A percentile compares a stretch with the other conserved stretches of the same genome.
phyloP scores from a whole-genome alignment of 2,888 invertebrate genomes.

The Quadroppia sp. region DNA sequence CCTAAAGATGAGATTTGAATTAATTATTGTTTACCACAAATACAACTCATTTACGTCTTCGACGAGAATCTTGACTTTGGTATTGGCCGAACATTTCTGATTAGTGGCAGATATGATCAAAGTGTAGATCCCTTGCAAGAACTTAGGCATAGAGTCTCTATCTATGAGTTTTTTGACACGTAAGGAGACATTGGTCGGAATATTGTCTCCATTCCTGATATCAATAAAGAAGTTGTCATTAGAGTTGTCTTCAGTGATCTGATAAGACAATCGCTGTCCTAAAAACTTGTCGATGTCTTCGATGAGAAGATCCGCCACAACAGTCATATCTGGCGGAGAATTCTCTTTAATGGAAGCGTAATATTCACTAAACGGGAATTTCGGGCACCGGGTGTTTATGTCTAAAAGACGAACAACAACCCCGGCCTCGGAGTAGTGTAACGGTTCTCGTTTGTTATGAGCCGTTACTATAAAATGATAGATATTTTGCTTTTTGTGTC shows the following conservation, averaged over 20 bases:
- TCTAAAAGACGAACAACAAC: slow-evolving; percentile 48
- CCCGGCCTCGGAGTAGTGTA: slow-evolving; percentile 46
- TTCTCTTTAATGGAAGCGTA: slow-evolving; percentile 49
- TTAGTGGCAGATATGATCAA: slow-evolving; percentile 48
- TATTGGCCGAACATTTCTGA: slow-evolving; percentile 48
- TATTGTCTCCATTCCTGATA: slow-evolving; percentile 38
- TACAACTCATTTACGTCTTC: slow-evolving; percentile 47
- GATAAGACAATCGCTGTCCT: slow-evolving; percentile 48
- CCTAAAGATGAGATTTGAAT: background rate
- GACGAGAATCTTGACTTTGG: slow-evolving; percentile 48
- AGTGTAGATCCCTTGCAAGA: slow-evolving; percentile 49
- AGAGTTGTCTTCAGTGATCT: slow-evolving; percentile 49
- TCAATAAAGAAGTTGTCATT: slow-evolving; percentile 49
- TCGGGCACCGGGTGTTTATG: slow-evolving; percentile 48
- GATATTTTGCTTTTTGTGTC: slow-evolving; percentile 48
- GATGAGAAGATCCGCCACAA: slow-evolving; percentile 48
- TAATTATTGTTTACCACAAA: background rate
- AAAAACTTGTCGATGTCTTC: slow-evolving; percentile 48
- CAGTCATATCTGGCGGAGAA: slow-evolving; percentile 47
- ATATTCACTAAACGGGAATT: slow-evolving; percentile 50
- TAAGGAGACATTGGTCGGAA: slow-evolving; percentile 45
- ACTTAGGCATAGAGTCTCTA: slow-evolving; percentile 49
- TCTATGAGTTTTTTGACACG: slow-evolving; percentile 49
- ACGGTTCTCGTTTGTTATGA: slow-evolving; percentile 47
- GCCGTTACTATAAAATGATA: slow-evolving; percentile 49